phyloP scores from a whole-genome alignment of 2,113 vertebrate genomes.

The Mormyrus lacerda region DNA sequence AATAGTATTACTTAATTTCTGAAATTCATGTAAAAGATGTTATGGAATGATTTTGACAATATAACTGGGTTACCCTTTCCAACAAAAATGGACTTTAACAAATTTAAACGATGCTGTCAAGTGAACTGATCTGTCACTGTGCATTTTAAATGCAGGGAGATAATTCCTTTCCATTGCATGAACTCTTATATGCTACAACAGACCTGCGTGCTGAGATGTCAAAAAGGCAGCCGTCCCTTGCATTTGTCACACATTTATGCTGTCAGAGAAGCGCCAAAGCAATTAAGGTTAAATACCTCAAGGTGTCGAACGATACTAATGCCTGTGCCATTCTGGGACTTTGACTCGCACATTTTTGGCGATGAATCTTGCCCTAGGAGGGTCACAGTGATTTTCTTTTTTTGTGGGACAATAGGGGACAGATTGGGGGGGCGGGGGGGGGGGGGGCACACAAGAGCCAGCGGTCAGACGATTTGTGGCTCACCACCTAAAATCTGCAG shows the following conservation, averaged over 20 bases:
- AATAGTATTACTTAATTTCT: not conserved
- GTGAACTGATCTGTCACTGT: not conserved
- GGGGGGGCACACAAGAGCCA: not conserved
- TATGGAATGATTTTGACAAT: not conserved
- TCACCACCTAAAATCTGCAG: not conserved
- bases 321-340: not conserved
- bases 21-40: not conserved
- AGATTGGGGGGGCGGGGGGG: not conserved
- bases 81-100: not conserved
- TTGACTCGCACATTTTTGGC: not conserved
- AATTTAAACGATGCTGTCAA: not conserved
- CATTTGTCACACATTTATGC: not conserved
- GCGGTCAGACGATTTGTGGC: not conserved
- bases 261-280: not conserved
- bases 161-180: not conserved
- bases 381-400: not conserved
- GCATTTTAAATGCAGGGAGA: not conserved
- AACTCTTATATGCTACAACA: not conserved
- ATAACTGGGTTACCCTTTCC: not conserved
- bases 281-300: conserved; percentile 7
- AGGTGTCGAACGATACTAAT: not conserved
- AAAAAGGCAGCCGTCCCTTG: not conserved
- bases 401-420: conserved; percentile 12
- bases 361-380: not conserved
- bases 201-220: too few relatives aligned